These are phyloP conservation scores for Cacatua alba DNA, from an alignment of 2,113 vertebrate genomes.

Conservation along the genomic window DNA sequence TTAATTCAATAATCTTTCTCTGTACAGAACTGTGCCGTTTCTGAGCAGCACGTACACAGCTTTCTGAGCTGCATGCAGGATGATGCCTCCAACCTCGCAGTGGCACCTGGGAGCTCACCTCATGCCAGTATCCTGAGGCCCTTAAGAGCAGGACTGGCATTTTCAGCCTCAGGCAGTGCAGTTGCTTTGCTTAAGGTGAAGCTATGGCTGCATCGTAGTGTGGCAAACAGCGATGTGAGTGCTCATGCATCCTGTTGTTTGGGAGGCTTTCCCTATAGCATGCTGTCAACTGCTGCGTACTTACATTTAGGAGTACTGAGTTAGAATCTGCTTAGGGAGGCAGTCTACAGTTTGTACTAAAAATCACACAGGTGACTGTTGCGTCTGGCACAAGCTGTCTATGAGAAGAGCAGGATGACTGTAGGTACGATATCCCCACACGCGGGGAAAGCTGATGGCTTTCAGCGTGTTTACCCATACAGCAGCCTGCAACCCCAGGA, in stretches of 20 bases:
- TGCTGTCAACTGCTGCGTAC: fast-evolving
- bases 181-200: background rate
- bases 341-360: background rate
- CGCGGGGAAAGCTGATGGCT: background rate
- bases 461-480: fast-evolving
- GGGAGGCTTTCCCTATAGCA: background rate
- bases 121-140: background rate
- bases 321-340: background rate
- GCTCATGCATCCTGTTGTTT: background rate
- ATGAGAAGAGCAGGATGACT: background rate
- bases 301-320: background rate
- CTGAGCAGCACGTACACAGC: background rate
- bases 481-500: background rate
- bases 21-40: background rate
- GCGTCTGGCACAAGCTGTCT: background rate
- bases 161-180: background rate
- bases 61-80: background rate
- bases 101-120: background rate
- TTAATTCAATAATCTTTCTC: background rate
- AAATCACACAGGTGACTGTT: fast-evolving
- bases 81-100: fast-evolving
- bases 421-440: fast-evolving
- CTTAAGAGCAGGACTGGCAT: background rate
- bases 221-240: background rate
- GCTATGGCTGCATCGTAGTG: fast-evolving